phyloP scores from a whole-genome alignment of 2,113 vertebrate species.

The Ondatra zibethicus region DNA sequence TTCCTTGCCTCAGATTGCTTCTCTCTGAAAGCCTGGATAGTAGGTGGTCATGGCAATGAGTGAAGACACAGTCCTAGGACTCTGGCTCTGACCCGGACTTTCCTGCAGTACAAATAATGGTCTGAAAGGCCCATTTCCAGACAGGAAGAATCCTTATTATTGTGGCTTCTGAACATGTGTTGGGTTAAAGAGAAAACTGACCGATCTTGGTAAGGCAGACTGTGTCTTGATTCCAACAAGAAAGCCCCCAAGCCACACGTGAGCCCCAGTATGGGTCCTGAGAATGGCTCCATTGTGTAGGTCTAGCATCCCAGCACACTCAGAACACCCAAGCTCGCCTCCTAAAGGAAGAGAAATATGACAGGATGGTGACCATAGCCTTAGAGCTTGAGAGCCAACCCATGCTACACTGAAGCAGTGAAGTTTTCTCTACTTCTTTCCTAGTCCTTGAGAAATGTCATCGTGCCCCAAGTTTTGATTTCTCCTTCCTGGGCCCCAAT shows the following conservation, averaged over 20 bases:
- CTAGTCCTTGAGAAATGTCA: slow-evolving; percentile 66
- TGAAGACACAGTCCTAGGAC: neutral
- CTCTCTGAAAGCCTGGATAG: neutral
- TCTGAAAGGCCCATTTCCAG: neutral
- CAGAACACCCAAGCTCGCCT: neutral
- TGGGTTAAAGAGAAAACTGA: neutral
- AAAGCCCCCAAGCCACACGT: neutral
- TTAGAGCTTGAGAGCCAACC: neutral
- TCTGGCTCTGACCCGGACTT: neutral
- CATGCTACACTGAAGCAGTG: neutral
- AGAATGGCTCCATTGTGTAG: neutral
- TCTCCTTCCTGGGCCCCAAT: slow-evolving; percentile 52
- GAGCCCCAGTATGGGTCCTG: neutral
- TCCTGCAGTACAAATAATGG: neutral
- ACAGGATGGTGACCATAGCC: no score
- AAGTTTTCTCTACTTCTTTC: slow-evolving; percentile 48
- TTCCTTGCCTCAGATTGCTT: neutral
- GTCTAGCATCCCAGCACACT: neutral
- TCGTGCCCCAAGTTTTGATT: slow-evolving; percentile 43
- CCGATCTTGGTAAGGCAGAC: neutral
- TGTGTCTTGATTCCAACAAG: neutral
- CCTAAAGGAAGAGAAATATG: neutral
- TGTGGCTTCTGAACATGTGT: neutral
- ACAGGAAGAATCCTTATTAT: neutral
- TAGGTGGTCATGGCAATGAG: neutral